These are phyloP conservation scores for Drosophila pseudoobscura DNA, from an alignment of 1,140 invertebrate genomes.

Conservation along the genomic window DNA sequence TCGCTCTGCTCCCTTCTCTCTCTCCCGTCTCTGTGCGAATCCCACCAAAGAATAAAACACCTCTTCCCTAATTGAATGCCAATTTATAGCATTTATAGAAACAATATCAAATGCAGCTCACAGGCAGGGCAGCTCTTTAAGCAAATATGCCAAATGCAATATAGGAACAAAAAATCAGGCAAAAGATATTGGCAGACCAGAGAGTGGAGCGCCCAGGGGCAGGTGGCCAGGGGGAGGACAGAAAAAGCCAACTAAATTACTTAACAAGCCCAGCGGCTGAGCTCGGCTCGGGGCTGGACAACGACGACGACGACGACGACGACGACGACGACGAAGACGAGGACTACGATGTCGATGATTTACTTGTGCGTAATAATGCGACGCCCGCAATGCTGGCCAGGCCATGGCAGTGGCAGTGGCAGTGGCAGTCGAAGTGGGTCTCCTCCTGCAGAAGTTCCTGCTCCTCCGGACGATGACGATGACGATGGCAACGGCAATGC, in stretches of 20 bases:
- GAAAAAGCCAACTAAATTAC: slow-evolving; percentile 76
- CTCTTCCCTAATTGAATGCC: slow-evolving; percentile 60
- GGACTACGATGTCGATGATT: slow-evolving; percentile 63
- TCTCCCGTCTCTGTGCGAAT: neutral
- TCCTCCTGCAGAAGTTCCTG: slow-evolving; percentile 13
- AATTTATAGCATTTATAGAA: slow-evolving; percentile 60
- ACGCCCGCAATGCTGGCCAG: slow-evolving; percentile 69
- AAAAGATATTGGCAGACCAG: neutral
- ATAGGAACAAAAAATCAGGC: slow-evolving; percentile 13
- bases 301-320: neutral
- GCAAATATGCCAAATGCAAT: slow-evolving; percentile 55
- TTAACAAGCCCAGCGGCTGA: slow-evolving; percentile 60
- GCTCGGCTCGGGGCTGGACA: slow-evolving; percentile 21
- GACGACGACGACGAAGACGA: slow-evolving; percentile 8
- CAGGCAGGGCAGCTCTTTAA: slow-evolving; percentile 30
- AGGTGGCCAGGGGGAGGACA: too few species aligned
- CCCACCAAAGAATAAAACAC: slow-evolving; percentile 44
- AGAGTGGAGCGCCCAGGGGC: neutral
- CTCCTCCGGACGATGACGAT: neutral
- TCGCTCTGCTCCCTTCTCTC: neutral
- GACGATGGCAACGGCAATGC: slow-evolving; percentile 48
- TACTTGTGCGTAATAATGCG: slow-evolving; percentile 81
- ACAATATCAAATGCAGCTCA: slow-evolving; percentile 57
- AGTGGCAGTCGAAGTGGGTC: slow-evolving; percentile 17
- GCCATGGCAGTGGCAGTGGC: slow-evolving; percentile 10